Evolutionary conservation across 2,888 invertebrate species (phyloP), one percentile per base, ranked within the genome.

Genomic region (Mellilla xanthometata): DNA sequence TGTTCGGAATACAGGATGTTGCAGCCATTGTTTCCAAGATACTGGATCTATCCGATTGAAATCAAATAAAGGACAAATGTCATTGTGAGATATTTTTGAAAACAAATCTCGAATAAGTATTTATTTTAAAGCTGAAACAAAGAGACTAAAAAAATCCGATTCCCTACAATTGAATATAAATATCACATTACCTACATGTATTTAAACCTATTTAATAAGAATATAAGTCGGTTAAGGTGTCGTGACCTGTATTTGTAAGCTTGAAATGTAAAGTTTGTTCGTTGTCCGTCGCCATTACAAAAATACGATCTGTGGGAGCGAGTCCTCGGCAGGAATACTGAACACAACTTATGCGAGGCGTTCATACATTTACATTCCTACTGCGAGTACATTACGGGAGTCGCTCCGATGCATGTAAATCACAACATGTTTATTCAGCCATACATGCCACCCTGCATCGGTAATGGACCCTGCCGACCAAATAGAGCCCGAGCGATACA

Each of bases 361-460:
- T 73, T 70, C 62, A 62, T 65, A 57, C 75, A 83, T 87, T 88
- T 70, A 74, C 77, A 89, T 88, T 86, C 88, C 66, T 68, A 61
- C 57, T 62, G 79, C 82, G 78, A 74, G 72, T 79, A 85, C 82
- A 86, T 87, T 87, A 87, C 81, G 81, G 82, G 80, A 83, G 84
- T 73, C 63, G 75, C 86, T 78, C 69, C 79, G 83, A 81, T 86
- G 87, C 88, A 89, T 89, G 86, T 83, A 82, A 88, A 89, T 84
- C 70, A 81, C 65, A 68, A 71, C 72, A 82, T 86, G 88, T 86
- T 83, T 86, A 87, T 87, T 87, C 88, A 84, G 77, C 74, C 72
- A 72, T 75, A 77, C 73, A 71, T 69, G 77, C 76, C 75, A 81
- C 75, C 81, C 77, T 81, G 87, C 83, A 86, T 86, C 77, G 69